Evolutionary conservation across 2,888 invertebrate genomes (phyloP), one percentile per base, ranked within the genome.

Genomic region (Carpatolechia fugitivella): DNA sequence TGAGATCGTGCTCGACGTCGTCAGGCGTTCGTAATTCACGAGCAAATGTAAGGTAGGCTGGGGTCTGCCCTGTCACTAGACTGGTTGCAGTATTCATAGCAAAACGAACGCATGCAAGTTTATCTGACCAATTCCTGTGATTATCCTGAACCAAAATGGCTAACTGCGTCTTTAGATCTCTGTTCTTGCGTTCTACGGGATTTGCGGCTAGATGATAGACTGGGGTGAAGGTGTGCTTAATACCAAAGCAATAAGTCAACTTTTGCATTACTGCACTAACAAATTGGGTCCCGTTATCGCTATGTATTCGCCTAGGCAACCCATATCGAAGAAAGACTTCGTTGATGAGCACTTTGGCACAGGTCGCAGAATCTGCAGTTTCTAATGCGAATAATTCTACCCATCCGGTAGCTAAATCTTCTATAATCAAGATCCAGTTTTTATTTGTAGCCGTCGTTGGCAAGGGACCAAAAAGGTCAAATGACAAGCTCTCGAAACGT

Each of bases 161-260:
- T 0, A 73, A 51, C 33, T 68, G 72, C 0, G 67, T 57, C 11
- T 74, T 74, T 0, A 75, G 36, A 7, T 70, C 68, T 1, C 80
- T 56, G 46, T 72, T 72, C 35, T 61, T 60, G 0, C 74, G 53
- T 53, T 76, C 75, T 0, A 68, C 73, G 0, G 73, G 77, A 48
- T 76, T 76, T 0, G 69, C 63, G 29, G 70, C 63, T 0, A 74
- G 74, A 36, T 77, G 71, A 54, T 76, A 73, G 0, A 70, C 60
- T 1, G 74, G 69, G 7, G 61, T 68, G 5, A 69, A 55, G 7
- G 29, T 47, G 1, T 63, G 61, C 8, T 59, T 56, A n/a, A 63
- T 57, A 0, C 41, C 55, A 2, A 62, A 49, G 5, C 57, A 30
- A 24, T 40, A 56, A 36, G 52, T 54, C 10, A 40, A 31, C 20